These are phyloP conservation scores for Sebastes elongatus DNA, from an alignment of 2,797 vertebrate genomes.

Conservation along the genomic window DNA sequence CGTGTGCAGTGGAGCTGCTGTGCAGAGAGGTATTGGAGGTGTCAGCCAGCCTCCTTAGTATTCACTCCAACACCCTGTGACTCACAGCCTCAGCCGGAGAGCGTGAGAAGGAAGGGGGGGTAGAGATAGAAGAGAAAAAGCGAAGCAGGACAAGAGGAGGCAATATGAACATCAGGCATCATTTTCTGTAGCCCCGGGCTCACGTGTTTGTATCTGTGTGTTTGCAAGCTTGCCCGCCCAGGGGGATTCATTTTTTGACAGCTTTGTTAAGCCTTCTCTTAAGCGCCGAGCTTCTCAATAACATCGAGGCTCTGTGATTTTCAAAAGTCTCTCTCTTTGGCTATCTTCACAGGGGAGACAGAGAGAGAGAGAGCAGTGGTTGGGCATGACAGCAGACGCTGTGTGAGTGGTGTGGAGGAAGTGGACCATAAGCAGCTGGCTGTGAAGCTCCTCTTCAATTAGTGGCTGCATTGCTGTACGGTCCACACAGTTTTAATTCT, in stretches of 20 bases:
- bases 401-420: conserved; percentile 52
- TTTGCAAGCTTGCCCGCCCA: conserved; percentile 67
- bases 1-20: conserved; percentile 59
- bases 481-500: conserved; percentile 48
- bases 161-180: conserved; percentile 63
- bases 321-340: conserved; percentile 49
- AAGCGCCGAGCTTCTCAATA: conserved; percentile 58
- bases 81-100: conserved; percentile 76
- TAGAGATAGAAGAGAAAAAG: conserved; percentile 39
- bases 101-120: conserved; percentile 30
- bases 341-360: conserved; percentile 21
- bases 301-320: conserved; percentile 52
- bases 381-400: conserved; percentile 47
- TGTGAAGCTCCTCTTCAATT: conserved; percentile 62
- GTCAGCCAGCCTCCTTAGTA: conserved; percentile 83
- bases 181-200: conserved; percentile 70
- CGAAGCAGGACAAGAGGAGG: conserved; percentile 62
- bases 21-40: conserved; percentile 71
- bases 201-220: conserved; percentile 70
- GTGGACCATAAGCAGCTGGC: conserved; percentile 60
- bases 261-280: conserved; percentile 74
- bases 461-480: conserved; percentile 39
- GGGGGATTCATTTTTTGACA: conserved; percentile 80
- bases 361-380: not conserved
- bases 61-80: conserved; percentile 83